Evolutionary conservation across 1,140 invertebrate species (phyloP), one percentile per base, ranked within the genome.

Genomic region (Papilio polytes): DNA sequence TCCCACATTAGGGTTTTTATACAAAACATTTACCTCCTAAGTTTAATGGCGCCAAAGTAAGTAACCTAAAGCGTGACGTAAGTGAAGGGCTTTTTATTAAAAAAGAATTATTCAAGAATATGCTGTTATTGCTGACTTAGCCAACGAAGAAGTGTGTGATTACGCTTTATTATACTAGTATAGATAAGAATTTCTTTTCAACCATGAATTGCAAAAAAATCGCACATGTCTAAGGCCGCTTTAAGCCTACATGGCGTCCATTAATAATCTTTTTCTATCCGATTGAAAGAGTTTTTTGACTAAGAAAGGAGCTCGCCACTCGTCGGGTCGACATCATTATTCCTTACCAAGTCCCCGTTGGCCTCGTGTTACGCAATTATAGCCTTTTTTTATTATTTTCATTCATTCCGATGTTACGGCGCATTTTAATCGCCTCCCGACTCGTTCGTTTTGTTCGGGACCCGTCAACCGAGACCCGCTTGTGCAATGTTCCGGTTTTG

Each of bases 391-490:
- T 87, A 84, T 89, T 89, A 89, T 91, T 91, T 90, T 86, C 90
- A 92, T 92, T 92, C 90, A 89, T 90, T 90, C 85, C 88, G 78
- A 88, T 88, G 87, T 85, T 89, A 89, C 89, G 88, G 85, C 87
- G 86, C 87, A 88, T 88, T 90, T 88, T 89, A 88, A 90, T 90
- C 89, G 86, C 83, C 84, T 90, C 83, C 87, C 82, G 84, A 84
- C 87, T 78, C 89, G 90, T 88, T 87, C 89, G 91, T 94, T 94
- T 92, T 94, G 90, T 92, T 88, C 88, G 92, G 88, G 87, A 80
- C 90, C 91, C 90, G 90, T 94, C 91, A 90, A 92, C 91, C 90
- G 92, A 89, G 87, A 92, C 92, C 87, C 84, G 87, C 88, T 93
- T 91, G 87, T 89, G 89, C 89, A 90, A 91, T 89, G 89, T 93